These are phyloP conservation scores for Ochlodes sylvanus DNA, from an alignment of 2,888 invertebrate genomes.

Conservation along the genomic window DNA sequence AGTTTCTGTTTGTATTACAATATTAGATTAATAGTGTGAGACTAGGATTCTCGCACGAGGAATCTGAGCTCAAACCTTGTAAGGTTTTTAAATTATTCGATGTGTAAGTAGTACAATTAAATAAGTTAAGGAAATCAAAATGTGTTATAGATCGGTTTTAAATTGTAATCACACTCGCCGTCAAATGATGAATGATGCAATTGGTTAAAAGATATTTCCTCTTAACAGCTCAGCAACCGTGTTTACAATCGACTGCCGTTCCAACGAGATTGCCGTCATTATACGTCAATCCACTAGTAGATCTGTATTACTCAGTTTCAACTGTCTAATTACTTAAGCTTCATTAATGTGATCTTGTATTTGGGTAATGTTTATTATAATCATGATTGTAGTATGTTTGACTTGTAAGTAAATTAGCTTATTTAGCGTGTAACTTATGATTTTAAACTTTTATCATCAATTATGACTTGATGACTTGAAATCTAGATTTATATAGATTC, in stretches of 20 bases:
- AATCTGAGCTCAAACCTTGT: too few relatives aligned
- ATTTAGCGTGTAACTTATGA: too few relatives aligned
- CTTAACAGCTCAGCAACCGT: constrained; percentile 56
- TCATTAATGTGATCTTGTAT: constrained; percentile 21
- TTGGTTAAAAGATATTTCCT: constrained; percentile 75
- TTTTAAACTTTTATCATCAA: too few relatives aligned
- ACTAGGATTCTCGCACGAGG: too few relatives aligned
- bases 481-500: too few relatives aligned
- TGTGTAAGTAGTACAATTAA: too few relatives aligned
- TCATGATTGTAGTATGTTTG: not conserved
- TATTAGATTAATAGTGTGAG: too few relatives aligned
- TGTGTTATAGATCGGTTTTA: constrained; percentile 56
- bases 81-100: too few relatives aligned
- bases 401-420: too few relatives aligned
- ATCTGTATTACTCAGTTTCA: constrained; percentile 7
- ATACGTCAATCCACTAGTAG: constrained; percentile 30
- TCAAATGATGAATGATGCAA: constrained; percentile 73
- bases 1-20: too few relatives aligned
- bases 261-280: constrained; percentile 48
- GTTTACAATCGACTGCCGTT: constrained; percentile 54
- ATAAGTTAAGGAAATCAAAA: too few relatives aligned
- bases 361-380: constrained; percentile 2
- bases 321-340: constrained; percentile 28
- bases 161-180: constrained; percentile 60
- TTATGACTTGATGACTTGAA: too few relatives aligned